phyloP scores from a whole-genome alignment of 2,797 vertebrate genomes.

The Brotula barbata region DNA sequence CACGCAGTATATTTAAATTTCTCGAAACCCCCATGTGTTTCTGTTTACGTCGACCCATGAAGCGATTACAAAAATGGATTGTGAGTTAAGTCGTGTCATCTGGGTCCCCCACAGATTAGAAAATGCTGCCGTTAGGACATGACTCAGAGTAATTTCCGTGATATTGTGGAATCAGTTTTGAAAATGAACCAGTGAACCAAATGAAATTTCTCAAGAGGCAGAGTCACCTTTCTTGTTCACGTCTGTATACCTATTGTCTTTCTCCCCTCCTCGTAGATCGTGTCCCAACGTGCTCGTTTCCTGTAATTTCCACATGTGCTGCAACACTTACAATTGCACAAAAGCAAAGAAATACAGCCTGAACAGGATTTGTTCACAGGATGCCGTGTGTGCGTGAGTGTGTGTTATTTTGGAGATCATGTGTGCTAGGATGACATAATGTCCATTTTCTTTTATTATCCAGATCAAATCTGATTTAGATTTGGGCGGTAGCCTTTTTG shows the following conservation, averaged over 20 bases:
- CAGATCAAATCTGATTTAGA: too few species aligned
- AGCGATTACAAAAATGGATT: conserved; percentile 42
- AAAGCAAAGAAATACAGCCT: background rate
- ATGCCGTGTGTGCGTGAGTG: too few species aligned
- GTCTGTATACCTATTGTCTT: background rate
- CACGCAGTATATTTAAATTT: background rate
- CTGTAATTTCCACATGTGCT: background rate
- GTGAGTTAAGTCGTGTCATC: conserved; percentile 40
- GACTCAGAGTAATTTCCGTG: conserved; percentile 35
- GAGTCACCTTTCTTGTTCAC: background rate
- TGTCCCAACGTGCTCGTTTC: background rate
- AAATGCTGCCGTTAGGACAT: conserved; percentile 42
- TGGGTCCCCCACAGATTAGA: too few species aligned
- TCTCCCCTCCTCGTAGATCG: background rate
- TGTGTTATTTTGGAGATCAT: too few species aligned
- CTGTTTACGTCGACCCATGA: conserved; percentile 25
- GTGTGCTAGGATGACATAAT: too few species aligned
- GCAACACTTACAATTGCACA: background rate
- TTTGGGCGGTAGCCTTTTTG: too few species aligned
- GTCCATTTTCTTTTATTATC: too few species aligned
- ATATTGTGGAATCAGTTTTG: background rate
- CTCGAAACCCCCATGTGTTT: background rate
- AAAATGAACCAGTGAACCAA: background rate
- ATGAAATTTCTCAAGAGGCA: background rate
- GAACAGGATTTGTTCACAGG: background rate